phyloP scores from a whole-genome alignment of 2,797 vertebrate species.

The Ara ararauna region DNA sequence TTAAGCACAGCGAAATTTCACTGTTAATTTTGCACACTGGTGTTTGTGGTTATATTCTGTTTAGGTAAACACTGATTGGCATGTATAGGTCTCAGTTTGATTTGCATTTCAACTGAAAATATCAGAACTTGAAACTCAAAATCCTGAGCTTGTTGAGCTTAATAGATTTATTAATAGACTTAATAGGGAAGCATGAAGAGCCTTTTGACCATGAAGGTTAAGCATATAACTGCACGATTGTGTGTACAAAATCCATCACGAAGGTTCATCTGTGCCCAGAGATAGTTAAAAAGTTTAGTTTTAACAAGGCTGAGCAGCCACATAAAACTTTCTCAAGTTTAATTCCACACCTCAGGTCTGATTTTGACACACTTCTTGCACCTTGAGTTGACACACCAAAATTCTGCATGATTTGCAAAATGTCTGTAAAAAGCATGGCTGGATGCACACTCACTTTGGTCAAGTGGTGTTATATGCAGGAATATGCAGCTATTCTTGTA shows the following conservation, averaged over 20 bases:
- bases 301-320: background rate
- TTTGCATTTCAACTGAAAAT: background rate
- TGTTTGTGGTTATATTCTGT: background rate
- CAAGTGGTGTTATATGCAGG: background rate
- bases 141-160: background rate
- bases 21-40: background rate
- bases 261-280: background rate
- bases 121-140: background rate
- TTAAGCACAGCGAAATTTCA: background rate
- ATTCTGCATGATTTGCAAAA: background rate
- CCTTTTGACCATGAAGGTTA: background rate
- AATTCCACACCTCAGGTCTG: background rate
- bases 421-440: background rate
- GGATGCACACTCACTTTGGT: background rate
- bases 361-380: background rate
- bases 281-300: background rate
- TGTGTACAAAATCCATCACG: background rate
- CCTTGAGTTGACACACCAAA: background rate
- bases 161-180: background rate
- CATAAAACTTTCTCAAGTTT: background rate
- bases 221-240: background rate
- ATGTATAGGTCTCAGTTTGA: rapidly evolving
- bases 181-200: background rate
- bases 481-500: background rate
- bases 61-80: background rate